Evolutionary conservation across 2,888 invertebrate species (phyloP), one percentile per base, ranked within the genome.

Genomic region (Drosophila prostipennis): DNA sequence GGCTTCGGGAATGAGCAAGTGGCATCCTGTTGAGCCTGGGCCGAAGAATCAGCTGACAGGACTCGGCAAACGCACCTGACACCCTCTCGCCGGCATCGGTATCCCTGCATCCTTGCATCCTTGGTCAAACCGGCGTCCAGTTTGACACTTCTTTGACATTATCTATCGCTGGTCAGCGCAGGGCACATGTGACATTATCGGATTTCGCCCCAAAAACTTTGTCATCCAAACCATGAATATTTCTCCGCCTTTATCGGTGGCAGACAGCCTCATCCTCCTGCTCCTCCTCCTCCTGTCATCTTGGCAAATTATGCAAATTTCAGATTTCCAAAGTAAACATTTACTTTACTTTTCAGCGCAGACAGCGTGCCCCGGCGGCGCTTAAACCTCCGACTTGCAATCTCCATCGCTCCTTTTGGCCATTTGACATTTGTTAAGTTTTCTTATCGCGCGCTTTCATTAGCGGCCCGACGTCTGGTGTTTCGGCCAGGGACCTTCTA

Each of bases 291-390:
- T 6, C 7, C 43, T 51, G 51, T 43, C 52, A 56, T 32, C 57
- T 79, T 82, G 86, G 77, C 89, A 90, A 90, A 89, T 90, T 90
- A 90, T 90, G 91, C 87, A 91, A 90, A 90, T 90, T 89, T 82
- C 78, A 89, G 89, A 89, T 90, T 89, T 88, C 83, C 85, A 86
- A 82, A 89, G 90, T 87, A 90, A 90, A 90, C 89, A 91, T 91
- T 90, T 90, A 80, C 89, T 90, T 89, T 89, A 89, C 83, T 88
- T 89, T 85, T 78, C 86, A 81, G 73, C 72, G 63, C 78, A 80
- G 86, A 80, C 61, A 63, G 48, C 80, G 37, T 59, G 37, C 68
- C 76, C 76, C 54, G 67, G 58, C 46, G 75, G 74, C 57, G 36
- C 54, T 42, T 14, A 40, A 19, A n/a, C 52, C 49, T 23, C 71